phyloP scores from a whole-genome alignment of 2,797 vertebrate genomes.

The Sebastes taczanowskii region DNA sequence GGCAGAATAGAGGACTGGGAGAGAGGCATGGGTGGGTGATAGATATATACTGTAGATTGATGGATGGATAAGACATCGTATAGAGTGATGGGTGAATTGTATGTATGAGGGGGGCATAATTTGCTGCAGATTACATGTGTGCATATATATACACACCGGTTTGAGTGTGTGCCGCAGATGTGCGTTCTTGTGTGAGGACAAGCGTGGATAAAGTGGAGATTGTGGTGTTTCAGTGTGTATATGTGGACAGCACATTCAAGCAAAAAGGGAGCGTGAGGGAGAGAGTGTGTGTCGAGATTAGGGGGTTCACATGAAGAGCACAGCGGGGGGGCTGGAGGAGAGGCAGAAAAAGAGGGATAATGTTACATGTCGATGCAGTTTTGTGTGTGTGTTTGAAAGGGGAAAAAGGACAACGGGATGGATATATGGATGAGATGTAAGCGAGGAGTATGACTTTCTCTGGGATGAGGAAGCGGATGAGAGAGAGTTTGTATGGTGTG shows the following conservation, averaged over 20 bases:
- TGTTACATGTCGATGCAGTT: background rate
- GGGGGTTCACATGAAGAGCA: constrained; percentile 13
- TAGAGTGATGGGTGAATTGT: constrained; percentile 23
- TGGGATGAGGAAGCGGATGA: background rate
- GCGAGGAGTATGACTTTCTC: background rate
- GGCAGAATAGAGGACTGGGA: constrained; percentile 35
- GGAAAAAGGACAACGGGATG: background rate
- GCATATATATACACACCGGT: constrained; percentile 6
- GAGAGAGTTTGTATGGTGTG: background rate
- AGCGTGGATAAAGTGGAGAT: constrained; percentile 29
- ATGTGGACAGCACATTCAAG: constrained; percentile 2
- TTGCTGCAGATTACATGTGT: constrained; percentile 42
- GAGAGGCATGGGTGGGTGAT: constrained; percentile 40
- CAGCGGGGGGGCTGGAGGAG: constrained; percentile 5
- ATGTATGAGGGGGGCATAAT: constrained; percentile 1
- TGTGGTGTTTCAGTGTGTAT: background rate
- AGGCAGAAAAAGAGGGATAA: constrained; percentile 6
- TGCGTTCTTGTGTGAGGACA: constrained; percentile 8
- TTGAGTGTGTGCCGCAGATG: constrained; percentile 30
- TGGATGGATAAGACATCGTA: constrained; percentile 38
- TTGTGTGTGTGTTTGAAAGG: background rate
- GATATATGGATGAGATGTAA: background rate
- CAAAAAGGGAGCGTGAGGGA: background rate
- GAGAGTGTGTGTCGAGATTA: background rate
- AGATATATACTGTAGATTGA: constrained; percentile 29